Evolutionary conservation across 2,113 vertebrate genomes (phyloP).

Genomic region (Seriola rivoliana): DNA sequence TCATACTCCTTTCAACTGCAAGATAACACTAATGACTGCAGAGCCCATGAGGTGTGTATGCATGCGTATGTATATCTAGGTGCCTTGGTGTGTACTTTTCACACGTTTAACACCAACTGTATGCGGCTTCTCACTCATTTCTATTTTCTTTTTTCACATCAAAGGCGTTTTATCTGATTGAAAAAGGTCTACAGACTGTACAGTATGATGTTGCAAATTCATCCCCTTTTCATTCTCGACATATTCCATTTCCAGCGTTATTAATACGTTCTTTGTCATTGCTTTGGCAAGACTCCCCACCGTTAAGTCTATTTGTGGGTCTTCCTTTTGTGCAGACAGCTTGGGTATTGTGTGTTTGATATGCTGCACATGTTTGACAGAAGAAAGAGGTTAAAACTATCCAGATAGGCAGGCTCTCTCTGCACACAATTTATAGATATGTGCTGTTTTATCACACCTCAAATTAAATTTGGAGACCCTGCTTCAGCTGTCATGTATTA

Average conservation of each 20-base stretch:
- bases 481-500: slow-evolving; percentile 81
- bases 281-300: slow-evolving; percentile 41
- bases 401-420: slow-evolving; percentile 64
- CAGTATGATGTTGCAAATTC: slow-evolving; percentile 25
- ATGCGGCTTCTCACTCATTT: slow-evolving; percentile 40
- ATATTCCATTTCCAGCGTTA: slow-evolving; percentile 41
- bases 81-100: slow-evolving; percentile 45
- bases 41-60: slow-evolving; percentile 39
- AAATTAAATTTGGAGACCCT: slow-evolving; percentile 76
- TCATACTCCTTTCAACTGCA: slow-evolving; percentile 50
- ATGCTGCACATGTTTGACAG: slow-evolving; percentile 66
- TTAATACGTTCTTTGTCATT: slow-evolving; percentile 54
- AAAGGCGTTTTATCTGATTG: slow-evolving; percentile 31
- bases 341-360: slow-evolving; percentile 61
- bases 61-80: slow-evolving; percentile 15
- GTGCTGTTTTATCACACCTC: slow-evolving; percentile 81
- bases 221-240: slow-evolving; percentile 18
- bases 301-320: slow-evolving; percentile 68
- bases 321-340: slow-evolving; percentile 60
- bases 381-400: slow-evolving; percentile 63
- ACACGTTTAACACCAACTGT: slow-evolving; percentile 43
- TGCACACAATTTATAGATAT: slow-evolving; percentile 79
- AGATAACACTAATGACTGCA: slow-evolving; percentile 39
- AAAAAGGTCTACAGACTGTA: slow-evolving; percentile 10
- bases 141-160: slow-evolving; percentile 59